These are phyloP conservation scores for Piaya cayana DNA, from an alignment of 2,113 vertebrate species.

Conservation along the genomic window DNA sequence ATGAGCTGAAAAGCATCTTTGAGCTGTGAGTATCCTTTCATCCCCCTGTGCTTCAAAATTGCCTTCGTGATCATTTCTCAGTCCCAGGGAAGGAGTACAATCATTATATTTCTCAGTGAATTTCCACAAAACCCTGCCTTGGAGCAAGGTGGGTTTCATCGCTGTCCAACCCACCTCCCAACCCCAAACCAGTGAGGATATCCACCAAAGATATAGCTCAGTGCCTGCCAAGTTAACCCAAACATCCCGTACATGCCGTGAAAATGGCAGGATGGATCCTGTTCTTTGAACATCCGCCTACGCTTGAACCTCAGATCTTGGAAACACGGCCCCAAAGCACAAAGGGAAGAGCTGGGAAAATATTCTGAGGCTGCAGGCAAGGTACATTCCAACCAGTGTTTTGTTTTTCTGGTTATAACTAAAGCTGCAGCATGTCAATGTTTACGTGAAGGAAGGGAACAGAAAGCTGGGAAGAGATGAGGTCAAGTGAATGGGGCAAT, in stretches of 20 bases:
- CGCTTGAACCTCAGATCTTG: background rate
- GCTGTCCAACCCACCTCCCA: background rate
- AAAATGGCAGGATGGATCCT: background rate
- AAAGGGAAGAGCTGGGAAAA: background rate
- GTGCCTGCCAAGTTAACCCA: background rate
- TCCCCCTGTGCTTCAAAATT: rapidly evolving
- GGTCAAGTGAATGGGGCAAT: background rate
- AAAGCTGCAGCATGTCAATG: background rate
- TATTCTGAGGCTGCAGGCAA: background rate
- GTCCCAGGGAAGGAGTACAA: background rate
- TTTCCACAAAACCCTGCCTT: background rate
- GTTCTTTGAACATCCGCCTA: background rate
- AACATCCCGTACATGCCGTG: rapidly evolving
- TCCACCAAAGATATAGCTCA: background rate
- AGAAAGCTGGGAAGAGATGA: rapidly evolving
- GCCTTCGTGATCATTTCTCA: background rate
- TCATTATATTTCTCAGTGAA: background rate
- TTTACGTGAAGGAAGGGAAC: background rate
- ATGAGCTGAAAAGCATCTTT: background rate
- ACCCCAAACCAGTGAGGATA: rapidly evolving
- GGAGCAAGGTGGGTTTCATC: background rate
- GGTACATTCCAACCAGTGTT: background rate
- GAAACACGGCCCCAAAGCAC: background rate
- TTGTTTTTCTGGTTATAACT: background rate
- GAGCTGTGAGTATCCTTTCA: background rate